phyloP scores from a whole-genome alignment of 2,888 invertebrate species.

The Leptinotarsa juncta region DNA sequence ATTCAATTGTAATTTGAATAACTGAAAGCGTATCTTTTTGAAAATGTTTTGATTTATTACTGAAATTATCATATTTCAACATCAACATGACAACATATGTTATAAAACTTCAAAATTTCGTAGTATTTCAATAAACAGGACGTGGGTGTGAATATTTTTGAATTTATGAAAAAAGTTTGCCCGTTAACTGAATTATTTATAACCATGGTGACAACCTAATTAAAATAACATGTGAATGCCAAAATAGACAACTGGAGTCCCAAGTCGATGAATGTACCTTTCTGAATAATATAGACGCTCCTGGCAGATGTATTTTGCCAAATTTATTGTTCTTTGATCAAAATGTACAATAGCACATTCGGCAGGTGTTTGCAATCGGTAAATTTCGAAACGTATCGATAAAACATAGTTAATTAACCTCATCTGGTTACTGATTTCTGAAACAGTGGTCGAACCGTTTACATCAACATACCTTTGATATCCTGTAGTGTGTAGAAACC shows the following conservation, averaged over 20 bases:
- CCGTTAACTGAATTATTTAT: background rate
- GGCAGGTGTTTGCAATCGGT: conserved; percentile 43
- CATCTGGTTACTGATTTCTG: background rate
- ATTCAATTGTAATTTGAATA: too few species aligned
- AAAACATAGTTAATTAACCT: conserved; percentile 25
- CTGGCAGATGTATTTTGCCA: conserved; percentile 50
- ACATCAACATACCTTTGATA: background rate
- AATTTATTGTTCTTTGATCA: conserved; percentile 51
- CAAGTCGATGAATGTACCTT: conserved; percentile 50
- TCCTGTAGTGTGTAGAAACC: too few species aligned
- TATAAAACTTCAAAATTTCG: too few species aligned
- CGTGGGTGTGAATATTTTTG: conserved; percentile 1
- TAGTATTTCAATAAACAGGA: background rate
- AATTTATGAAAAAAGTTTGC: background rate
- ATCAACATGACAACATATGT: too few species aligned
- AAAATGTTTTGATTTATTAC: too few species aligned
- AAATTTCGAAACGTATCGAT: conserved; percentile 26
- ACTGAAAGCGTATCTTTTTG: too few species aligned
- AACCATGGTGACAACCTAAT: background rate
- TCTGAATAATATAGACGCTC: conserved; percentile 44
- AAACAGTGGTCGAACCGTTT: background rate
- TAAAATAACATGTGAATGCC: conserved; percentile 29
- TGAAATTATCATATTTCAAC: too few species aligned
- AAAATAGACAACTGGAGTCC: background rate
- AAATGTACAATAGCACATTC: conserved; percentile 47